These are phyloP conservation scores for Euclidia mi DNA, from an alignment of 2,888 invertebrate genomes.

Conservation along the genomic window DNA sequence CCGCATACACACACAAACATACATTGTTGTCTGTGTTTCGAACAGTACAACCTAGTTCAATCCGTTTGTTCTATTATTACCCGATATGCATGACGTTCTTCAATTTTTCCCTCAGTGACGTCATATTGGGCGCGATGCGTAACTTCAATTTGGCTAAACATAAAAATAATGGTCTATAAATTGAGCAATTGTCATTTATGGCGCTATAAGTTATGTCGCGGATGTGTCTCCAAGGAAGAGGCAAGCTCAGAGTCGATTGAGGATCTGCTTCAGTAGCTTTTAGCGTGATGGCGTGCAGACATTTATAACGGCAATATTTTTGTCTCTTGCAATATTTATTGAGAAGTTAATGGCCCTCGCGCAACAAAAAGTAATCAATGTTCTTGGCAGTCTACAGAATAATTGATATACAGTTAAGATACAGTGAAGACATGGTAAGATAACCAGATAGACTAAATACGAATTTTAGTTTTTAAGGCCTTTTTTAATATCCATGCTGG, in stretches of 20 bases:
- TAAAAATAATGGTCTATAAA: conserved; percentile 58
- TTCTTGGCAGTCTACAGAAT: background rate
- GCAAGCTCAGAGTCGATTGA: conserved; percentile 37
- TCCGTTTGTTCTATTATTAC: conserved; percentile 54
- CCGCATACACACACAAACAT: conserved; percentile 12
- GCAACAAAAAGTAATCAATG: background rate
- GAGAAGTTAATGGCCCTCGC: background rate
- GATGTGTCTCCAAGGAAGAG: conserved; percentile 43
- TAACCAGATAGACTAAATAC: too few relatives aligned
- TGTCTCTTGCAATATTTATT: background rate
- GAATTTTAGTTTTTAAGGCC: too few relatives aligned
- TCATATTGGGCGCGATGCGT: conserved; percentile 42
- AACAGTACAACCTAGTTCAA: conserved; percentile 34
- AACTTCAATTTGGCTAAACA: conserved; percentile 54
- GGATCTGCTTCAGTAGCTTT: conserved; percentile 44
- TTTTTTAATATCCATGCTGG: too few relatives aligned
- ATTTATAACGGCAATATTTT: conserved; percentile 16
- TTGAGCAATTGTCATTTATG: conserved; percentile 56
- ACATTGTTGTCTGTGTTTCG: conserved; percentile 14
- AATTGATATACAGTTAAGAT: too few relatives aligned
- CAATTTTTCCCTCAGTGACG: conserved; percentile 50
- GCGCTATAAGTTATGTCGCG: conserved; percentile 49
- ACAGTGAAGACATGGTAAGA: too few relatives aligned
- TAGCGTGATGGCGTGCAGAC: conserved; percentile 10
- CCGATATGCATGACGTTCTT: conserved; percentile 45